Percentiles rank a stretch among this genome's conserved stretches.
These are phyloP conservation scores for Halichoerus grypus DNA, from an alignment of 2,113 vertebrate species.

Conservation along the genomic window DNA sequence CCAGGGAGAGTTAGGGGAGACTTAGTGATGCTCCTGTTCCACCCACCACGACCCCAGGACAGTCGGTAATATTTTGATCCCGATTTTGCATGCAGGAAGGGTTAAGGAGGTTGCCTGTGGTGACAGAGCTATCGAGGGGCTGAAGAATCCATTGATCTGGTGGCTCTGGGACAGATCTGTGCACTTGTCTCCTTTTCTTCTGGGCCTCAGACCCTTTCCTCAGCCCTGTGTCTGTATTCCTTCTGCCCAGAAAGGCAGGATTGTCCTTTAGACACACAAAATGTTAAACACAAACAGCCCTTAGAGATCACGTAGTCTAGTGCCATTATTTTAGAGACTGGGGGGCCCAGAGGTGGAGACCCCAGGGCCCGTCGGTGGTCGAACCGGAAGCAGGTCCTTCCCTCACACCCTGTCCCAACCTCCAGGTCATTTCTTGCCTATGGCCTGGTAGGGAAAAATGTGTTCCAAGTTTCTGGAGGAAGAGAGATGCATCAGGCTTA, in stretches of 20 bases:
- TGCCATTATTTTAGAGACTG: neutral
- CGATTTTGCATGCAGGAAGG: neutral
- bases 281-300: neutral
- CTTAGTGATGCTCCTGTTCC: neutral
- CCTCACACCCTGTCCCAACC: neutral
- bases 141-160: neutral
- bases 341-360: neutral
- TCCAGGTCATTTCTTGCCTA: neutral
- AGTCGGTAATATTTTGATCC: neutral
- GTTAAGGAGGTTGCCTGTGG: neutral
- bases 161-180: neutral
- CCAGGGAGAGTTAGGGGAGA: neutral
- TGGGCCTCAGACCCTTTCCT: neutral
- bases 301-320: neutral
- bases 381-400: neutral
- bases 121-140: neutral
- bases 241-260: neutral
- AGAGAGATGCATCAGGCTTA: neutral
- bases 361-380: neutral
- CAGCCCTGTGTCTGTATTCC: neutral
- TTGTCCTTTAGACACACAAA: neutral
- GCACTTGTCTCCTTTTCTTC: neutral
- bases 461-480: neutral
- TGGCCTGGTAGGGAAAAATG: neutral
- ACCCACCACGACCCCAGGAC: neutral